Base-by-base conservation (phyloP, 2,888 invertebrate genomes). In the Tuta absoluta region DNA sequence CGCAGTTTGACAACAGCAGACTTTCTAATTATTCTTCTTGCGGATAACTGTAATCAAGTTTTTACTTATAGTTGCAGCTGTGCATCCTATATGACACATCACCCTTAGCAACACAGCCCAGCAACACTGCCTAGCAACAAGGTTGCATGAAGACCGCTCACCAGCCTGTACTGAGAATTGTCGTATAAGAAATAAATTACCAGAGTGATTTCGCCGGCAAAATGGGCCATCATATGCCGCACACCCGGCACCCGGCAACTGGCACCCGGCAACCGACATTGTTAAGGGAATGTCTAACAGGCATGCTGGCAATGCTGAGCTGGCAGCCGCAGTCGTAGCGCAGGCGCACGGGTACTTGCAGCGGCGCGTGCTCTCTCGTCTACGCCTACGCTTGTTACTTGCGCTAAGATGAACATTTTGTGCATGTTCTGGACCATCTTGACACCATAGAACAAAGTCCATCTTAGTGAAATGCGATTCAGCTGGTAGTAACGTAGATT, bases 271-370 rank as follows among this genome's bases (percentile, higher is more conserved):
- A 33, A 33, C 10, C 33, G 1, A 5, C n/a, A n/a, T n/a, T n/a
- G 33, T 8, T 8, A 1, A 12, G 41, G 19, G 49, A 21, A 51
- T 51, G 49, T 51, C 2, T 23, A 51, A 51, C 21, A 51, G 33
- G 33, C 33, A 7, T 12, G 49, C 41, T 11, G 41, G 41, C 41
- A 41, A 41, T 41, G 41, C n/a, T 41, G 41, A 14, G 14, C n/a
- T 14, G 14, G n/a, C 41, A 41, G 41, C 67, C 19, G 63, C 59
- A 38, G 19, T 4, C 59, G 11, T 38, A 37, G 45, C 24, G 23
- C 48, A 19, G 17, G 48, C 48, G 48, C 48, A 48, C 1, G 48
- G n/a, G 48, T 19, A 10, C 2, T 48, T 19, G 1, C 4, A 48
- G 19, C 48, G 17, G 19, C 48, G 7, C 48, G 3, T 41, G n/a